These are phyloP conservation scores for Patella caerulea DNA, from an alignment of 2,888 invertebrate species.

Conservation along the genomic window DNA sequence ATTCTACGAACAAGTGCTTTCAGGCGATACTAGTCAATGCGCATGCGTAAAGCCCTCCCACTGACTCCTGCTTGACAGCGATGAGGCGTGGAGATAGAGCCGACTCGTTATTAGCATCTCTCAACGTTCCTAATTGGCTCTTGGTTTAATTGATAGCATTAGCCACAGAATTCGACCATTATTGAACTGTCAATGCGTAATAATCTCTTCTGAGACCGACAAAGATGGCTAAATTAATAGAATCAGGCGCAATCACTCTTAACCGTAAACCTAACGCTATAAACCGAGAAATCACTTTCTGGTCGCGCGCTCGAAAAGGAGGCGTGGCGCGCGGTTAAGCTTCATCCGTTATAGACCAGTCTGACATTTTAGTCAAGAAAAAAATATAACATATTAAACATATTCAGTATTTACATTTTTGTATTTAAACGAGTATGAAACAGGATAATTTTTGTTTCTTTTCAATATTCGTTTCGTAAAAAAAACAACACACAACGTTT, in stretches of 20 bases:
- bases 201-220: conserved; percentile 1
- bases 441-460: background rate
- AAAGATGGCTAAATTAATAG: conserved; percentile 5
- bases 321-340: background rate
- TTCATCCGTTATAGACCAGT: background rate
- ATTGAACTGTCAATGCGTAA: conserved; percentile 21
- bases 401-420: background rate
- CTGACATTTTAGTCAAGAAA: too few species aligned
- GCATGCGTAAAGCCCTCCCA: conserved; percentile 31
- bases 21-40: conserved; percentile 32
- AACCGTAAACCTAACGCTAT: too few species aligned
- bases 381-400: too few species aligned
- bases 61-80: conserved; percentile 15
- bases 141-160: conserved; percentile 50
- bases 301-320: background rate
- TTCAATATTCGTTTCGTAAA: background rate
- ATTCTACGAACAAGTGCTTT: conserved; percentile 17
- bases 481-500: too few species aligned
- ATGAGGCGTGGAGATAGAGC: conserved; percentile 21
- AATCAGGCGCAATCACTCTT: background rate
- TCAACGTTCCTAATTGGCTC: conserved; percentile 47
- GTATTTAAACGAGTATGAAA: background rate
- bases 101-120: conserved; percentile 41
- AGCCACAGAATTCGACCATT: conserved; percentile 40
- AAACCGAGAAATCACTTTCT: too few species aligned